Conservation (phyloP, 2,113 vertebrate species). For the Paramisgurnus dabryanus region DNA sequence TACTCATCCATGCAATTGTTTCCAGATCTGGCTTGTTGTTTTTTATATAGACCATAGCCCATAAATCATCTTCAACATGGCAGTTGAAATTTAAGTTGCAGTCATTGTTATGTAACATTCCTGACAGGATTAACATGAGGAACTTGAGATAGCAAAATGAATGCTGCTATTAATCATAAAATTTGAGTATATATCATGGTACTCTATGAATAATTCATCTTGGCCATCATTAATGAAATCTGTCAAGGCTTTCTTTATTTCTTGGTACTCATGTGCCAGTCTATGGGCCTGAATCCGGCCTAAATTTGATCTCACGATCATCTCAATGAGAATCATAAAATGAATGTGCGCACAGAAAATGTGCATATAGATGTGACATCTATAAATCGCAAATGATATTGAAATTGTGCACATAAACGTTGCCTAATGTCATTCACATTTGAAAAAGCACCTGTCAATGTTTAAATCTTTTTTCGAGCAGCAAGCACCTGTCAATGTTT, state of each 20-base stretch:
- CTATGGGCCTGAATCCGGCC: background rate
- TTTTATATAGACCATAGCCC: background rate
- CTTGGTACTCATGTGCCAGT: background rate
- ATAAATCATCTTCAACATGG: constrained; percentile 48
- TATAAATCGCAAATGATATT: too few relatives aligned
- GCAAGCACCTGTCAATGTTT: too few relatives aligned
- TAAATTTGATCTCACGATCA: background rate
- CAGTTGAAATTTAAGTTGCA: constrained; percentile 35
- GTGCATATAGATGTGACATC: too few relatives aligned
- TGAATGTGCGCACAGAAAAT: too few relatives aligned
- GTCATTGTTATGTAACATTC: constrained; percentile 36
- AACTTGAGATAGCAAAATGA: constrained; percentile 24
- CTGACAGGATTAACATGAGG: constrained; percentile 35
- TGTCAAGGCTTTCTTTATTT: background rate
- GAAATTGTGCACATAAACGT: too few relatives aligned
- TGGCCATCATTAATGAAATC: background rate
- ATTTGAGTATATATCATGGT: background rate
- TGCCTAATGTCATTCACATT: too few relatives aligned
- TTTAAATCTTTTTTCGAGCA: too few relatives aligned
- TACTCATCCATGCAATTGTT: constrained; percentile 17
- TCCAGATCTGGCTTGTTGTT: constrained; percentile 34
- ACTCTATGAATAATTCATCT: background rate
- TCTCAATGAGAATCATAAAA: too few relatives aligned
- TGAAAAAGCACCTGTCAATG: too few relatives aligned
- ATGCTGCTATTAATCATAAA: background rate